Evolutionary conservation across 2,113 vertebrate species (phyloP).

Genomic region (Neodon shergylaensis): DNA sequence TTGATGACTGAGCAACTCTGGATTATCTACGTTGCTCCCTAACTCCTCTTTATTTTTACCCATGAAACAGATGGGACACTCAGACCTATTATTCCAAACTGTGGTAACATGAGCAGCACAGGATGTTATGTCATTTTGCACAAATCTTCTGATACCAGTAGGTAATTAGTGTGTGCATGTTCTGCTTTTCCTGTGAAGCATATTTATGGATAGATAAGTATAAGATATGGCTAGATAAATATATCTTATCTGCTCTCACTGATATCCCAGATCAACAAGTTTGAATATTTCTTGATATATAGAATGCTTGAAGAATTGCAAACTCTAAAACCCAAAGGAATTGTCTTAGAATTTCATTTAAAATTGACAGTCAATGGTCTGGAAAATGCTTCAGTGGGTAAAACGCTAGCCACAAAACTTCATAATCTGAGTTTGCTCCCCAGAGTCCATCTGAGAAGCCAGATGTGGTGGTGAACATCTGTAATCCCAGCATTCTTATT

Average conservation of each 20-base stretch:
- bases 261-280: not conserved
- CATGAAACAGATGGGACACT: not conserved
- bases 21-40: not conserved
- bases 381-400: no score
- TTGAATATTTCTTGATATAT: not conserved
- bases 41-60: not conserved
- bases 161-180: not conserved
- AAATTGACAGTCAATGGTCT: not conserved
- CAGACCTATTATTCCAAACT: not conserved
- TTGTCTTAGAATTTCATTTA: not conserved
- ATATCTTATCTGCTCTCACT: not conserved
- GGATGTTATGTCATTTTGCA: not conserved
- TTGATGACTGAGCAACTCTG: not conserved
- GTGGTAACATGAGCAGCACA: not conserved
- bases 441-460: not conserved
- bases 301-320: not conserved
- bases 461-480: not conserved
- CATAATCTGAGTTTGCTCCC: not conserved
- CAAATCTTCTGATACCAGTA: not conserved
- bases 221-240: not conserved
- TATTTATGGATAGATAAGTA: not conserved
- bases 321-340: not conserved
- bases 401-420: not conserved
- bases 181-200: not conserved
- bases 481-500: not conserved